phyloP scores from a whole-genome alignment of 2,888 invertebrate species.

The Zygogramma bicolorata region DNA sequence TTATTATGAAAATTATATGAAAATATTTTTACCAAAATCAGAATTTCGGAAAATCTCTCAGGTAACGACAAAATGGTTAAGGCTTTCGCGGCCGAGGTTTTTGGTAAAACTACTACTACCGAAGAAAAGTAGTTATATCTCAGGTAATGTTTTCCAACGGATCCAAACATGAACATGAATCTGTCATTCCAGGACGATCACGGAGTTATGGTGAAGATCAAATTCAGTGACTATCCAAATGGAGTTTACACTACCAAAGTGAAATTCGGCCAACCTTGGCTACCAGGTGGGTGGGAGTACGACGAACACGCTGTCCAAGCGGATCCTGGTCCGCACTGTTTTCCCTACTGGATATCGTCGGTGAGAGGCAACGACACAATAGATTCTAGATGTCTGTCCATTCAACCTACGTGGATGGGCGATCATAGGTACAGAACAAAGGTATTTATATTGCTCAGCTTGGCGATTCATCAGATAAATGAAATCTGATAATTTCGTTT shows the following conservation, averaged over 20 bases:
- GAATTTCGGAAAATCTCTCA: too few relatives aligned
- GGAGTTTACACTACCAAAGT: slow-evolving; percentile 70
- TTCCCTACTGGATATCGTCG: slow-evolving; percentile 81
- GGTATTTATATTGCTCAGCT: too few relatives aligned
- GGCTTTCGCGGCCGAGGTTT: too few relatives aligned
- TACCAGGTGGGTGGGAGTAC: slow-evolving; percentile 74
- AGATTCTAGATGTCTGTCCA: slow-evolving; percentile 79
- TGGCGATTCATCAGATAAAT: too few relatives aligned
- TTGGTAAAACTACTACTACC: too few relatives aligned
- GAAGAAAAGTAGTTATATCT: too few relatives aligned
- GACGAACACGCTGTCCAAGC: slow-evolving; percentile 55
- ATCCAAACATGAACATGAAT: not conserved
- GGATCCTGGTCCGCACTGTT: slow-evolving; percentile 70
- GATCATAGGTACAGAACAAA: slow-evolving; percentile 69
- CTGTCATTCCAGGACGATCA: slow-evolving; percentile 64
- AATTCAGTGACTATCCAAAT: slow-evolving; percentile 61
- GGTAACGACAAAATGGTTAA: too few relatives aligned
- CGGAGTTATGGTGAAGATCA: slow-evolving; percentile 64
- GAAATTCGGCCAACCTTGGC: slow-evolving; percentile 69
- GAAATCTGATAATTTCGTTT: too few relatives aligned
- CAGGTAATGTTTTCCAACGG: not conserved
- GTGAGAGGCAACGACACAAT: slow-evolving; percentile 70
- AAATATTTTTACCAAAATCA: too few relatives aligned
- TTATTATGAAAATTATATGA: too few relatives aligned
- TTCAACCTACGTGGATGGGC: slow-evolving; percentile 89